Base-by-base conservation (phyloP, 1,140 invertebrate genomes). In the Drosophila melanica region DNA sequence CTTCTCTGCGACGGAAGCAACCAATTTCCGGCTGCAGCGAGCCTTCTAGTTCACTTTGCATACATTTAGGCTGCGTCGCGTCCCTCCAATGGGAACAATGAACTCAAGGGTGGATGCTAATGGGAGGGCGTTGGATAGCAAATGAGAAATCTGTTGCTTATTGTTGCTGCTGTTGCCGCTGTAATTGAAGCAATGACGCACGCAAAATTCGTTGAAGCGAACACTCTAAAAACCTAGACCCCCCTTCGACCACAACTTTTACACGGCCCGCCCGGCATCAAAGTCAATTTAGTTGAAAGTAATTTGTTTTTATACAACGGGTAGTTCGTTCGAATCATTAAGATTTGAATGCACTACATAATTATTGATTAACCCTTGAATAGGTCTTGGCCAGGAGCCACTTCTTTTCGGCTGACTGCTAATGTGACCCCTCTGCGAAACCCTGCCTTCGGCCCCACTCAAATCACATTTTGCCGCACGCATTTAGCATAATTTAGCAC, bases 401-500 rank as follows among this genome's bases (percentile, higher is more conserved):
- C n/a, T 20, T 33, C 30, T 10, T 30, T 18, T 2, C 27, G 10
- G 63, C 27, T 42, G n/a, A 7, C 35, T 23, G 8, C 53, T 55
- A n/a, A 33, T 33, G 30, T 33, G 30, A 7, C 30, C 30, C 30
- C 30, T 33, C 8, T 33, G 30, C 30, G 30, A 9, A 4, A 4
- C 30, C 33, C 11, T 7, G 11, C 4, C 53, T n/a, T n/a, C 33
- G 11, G n/a, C 27, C 16, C 18, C 42, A 11, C 74, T 74, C 51
- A 77, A 85, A 81, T 87, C 79, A 78, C 69, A 71, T 85, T 85
- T 86, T 66, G 77, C 59, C 81, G 48, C 65, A 81, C 82, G 78
- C 82, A 82, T 81, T 87, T 81, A 87, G 82, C 82, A 87, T 87
- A 81, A 86, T 87, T 87, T 87, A 87, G 76, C 79, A 87, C 79